Percentiles rank a stretch among this genome's conserved stretches.
These are phyloP conservation scores for Xanthia togata DNA, from an alignment of 2,888 invertebrate species.

Conservation along the genomic window DNA sequence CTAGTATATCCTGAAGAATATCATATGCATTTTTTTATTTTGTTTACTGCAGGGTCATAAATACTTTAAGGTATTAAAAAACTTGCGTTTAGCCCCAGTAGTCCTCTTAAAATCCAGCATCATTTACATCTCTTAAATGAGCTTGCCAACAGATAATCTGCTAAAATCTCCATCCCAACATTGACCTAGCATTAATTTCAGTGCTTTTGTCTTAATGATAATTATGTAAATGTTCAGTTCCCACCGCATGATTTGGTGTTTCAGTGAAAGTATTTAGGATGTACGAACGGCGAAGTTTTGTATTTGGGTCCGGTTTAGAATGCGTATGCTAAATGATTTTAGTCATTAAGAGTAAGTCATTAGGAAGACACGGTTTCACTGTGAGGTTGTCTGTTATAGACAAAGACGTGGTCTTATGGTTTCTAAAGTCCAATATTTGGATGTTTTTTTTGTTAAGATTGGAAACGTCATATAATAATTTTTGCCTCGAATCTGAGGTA, in stretches of 20 bases:
- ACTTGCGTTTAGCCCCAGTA: no score
- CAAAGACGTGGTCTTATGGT: not conserved
- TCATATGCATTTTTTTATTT: no score
- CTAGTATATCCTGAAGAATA: no score
- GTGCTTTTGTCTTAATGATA: slow-evolving; percentile 29
- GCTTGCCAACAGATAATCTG: slow-evolving; percentile 29
- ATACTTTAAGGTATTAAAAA: no score
- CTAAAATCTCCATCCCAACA: slow-evolving; percentile 28
- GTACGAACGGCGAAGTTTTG: not conserved
- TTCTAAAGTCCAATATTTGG: not conserved
- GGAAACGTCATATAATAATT: no score
- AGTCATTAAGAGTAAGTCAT: slow-evolving; percentile 10
- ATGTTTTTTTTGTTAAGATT: no score
- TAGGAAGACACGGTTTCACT: not conserved
- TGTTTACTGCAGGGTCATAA: no score
- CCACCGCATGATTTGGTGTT: slow-evolving; percentile 46
- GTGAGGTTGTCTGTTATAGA: not conserved
- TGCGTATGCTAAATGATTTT: slow-evolving; percentile 21
- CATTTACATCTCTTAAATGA: slow-evolving; percentile 31
- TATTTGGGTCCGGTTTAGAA: slow-evolving; percentile 5
- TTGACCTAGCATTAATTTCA: slow-evolving; percentile 42
- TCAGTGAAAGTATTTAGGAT: slow-evolving; percentile 36
- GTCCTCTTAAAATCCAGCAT: not conserved
- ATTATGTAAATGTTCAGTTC: slow-evolving; percentile 32
- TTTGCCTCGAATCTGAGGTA: no score